phyloP scores from a whole-genome alignment of 1,140 invertebrate genomes.

The Theocolax elegans region DNA sequence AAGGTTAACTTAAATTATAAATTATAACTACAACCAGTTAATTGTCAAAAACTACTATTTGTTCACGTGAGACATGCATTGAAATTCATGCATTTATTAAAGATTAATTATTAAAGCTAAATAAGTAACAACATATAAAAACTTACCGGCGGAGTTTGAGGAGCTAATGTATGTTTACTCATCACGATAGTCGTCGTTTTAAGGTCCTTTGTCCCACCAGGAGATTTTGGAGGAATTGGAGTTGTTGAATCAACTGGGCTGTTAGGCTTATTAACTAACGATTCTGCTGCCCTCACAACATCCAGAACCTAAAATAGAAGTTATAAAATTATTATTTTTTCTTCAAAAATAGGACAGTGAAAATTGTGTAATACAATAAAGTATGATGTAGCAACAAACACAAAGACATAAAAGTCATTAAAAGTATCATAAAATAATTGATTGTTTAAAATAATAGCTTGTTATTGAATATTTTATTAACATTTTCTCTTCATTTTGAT shows the following conservation, averaged over 20 bases:
- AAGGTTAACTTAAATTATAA: constrained; percentile 1
- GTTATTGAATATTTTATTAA: not conserved
- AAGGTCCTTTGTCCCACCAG: constrained; percentile 78
- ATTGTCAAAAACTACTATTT: not conserved
- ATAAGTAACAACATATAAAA: constrained; percentile 29
- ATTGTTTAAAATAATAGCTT: not conserved
- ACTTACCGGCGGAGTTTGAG: constrained; percentile 72
- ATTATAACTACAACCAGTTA: not conserved
- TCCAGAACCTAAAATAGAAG: constrained; percentile 78
- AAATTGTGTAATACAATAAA: no score
- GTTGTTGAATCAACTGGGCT: constrained; percentile 66
- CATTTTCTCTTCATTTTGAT: not conserved
- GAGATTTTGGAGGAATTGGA: constrained; percentile 81
- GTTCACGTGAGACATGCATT: constrained; percentile 29
- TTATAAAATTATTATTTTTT: not conserved
- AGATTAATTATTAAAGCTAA: constrained; percentile 27
- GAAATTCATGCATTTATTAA: constrained; percentile 30
- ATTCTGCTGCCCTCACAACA: constrained; percentile 88
- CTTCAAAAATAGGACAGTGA: not conserved
- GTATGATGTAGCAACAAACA: no score
- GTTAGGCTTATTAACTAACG: constrained; percentile 71
- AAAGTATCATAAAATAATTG: no score
- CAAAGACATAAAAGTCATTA: no score
- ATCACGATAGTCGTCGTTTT: constrained; percentile 95
- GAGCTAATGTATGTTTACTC: constrained; percentile 87